Base-by-base conservation (phyloP, 2,797 vertebrate species). In the Helarctos malayanus region DNA sequence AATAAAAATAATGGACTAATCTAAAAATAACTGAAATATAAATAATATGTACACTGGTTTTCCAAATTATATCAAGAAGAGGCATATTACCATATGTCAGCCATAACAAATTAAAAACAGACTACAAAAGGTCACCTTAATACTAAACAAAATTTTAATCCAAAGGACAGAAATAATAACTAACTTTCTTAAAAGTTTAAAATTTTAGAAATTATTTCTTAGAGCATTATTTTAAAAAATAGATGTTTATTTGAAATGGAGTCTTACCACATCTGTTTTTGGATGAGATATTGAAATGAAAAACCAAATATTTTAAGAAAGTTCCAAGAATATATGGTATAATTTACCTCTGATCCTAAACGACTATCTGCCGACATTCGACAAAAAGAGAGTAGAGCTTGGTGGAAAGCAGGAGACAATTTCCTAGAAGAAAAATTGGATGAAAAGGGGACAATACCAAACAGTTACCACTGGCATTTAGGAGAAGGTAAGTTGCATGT, bases 321-420 rank as follows among this genome's bases (percentile, higher is more conserved):
- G 59, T 13, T 91, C 23, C 27, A 81, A 79, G 49, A 93, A 59
- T 69, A 95, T 45, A 47, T 25, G 23, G 29, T 54, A n/a, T 52
- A 56, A 95, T 97, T 98, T 98, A 99, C 99, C 99, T 99, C 99
- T 97, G 99, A 99, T 98, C 99, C 99, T 96, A 99, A 99, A 93
- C 99, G 99, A 98, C 99, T 99, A 98, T 99, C 99, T 32, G 99
- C 99, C 98, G 99, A 99, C 99, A 99, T 99, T 98, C 99, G 99
- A 99, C 99, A 99, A 98, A 99, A 99, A 97, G 99, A 99, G 89
- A 99, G 98, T 86, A 99, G 99, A 93, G 99, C 99, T 98, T 99
- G 99, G 98, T 99, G 99, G 98, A 99, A 99, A 98, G 99, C 99
- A 73, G 99, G 99, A 95, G 99, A 99, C 96, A 99, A 98, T 97